Conservation (phyloP, 2,888 invertebrate species). For the Tolmerus cingulatus region DNA sequence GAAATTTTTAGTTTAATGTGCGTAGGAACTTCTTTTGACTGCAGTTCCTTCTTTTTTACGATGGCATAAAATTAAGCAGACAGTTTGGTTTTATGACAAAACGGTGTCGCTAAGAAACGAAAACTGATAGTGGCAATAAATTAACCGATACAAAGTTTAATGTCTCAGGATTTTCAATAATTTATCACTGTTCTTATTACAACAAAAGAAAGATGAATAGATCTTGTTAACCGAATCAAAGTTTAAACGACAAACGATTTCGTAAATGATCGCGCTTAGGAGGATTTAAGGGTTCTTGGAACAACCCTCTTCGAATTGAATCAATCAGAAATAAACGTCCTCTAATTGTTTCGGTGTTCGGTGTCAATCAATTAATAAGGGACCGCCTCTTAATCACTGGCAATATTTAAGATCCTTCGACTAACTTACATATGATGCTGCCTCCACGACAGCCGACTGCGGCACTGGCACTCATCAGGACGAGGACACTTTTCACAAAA, state of each 20-base stretch:
- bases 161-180: not conserved
- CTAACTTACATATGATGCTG: constrained; percentile 58
- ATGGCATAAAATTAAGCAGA: not conserved
- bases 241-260: not conserved
- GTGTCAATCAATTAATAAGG: not conserved
- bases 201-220: not conserved
- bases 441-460: constrained; percentile 58
- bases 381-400: not conserved
- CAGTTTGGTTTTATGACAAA: not conserved
- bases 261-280: not conserved
- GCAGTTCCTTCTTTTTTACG: not conserved
- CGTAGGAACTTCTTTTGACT: not conserved
- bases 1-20: not conserved
- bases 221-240: not conserved
- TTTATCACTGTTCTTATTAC: not conserved
- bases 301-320: not conserved
- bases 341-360: not conserved
- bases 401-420: not conserved
- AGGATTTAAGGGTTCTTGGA: not conserved
- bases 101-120: not conserved
- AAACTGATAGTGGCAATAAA: not conserved
- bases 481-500: constrained; percentile 41
- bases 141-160: not conserved
- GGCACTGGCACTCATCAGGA: constrained; percentile 47
- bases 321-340: not conserved